Percentiles rank a stretch among this genome's conserved stretches.
Evolutionary conservation across 2,888 invertebrate genomes (phyloP).

Genomic region (Pristionchus exspectatus): DNA sequence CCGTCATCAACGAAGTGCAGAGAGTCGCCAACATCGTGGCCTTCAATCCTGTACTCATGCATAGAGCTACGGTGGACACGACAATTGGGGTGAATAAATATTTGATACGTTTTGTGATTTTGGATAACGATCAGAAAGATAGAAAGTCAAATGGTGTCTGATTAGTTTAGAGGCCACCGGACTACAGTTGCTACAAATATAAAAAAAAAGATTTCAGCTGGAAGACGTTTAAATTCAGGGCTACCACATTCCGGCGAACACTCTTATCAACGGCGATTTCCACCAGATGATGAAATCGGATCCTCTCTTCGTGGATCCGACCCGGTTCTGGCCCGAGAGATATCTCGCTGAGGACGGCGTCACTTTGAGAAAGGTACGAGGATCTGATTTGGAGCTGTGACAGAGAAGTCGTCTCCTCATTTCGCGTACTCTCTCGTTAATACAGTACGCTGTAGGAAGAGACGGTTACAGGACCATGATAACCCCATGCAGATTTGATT

Average conservation of each 20-base stretch:
- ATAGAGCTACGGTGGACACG: conserved; percentile 3
- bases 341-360: conserved; percentile 63
- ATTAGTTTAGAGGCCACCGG: no score
- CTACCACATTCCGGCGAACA: neutral
- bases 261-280: conserved; percentile 9
- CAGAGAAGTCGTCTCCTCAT: neutral
- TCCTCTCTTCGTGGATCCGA: conserved; percentile 58
- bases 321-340: conserved; percentile 65
- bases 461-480: no score
- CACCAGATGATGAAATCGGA: conserved; percentile 34
- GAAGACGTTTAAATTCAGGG: neutral
- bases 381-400: neutral
- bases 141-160: neutral
- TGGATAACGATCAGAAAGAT: neutral
- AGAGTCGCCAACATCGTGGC: conserved; percentile 28
- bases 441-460: no score
- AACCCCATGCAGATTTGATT: no score
- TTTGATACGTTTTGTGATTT: no score
- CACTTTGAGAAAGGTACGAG: conserved; percentile 61
- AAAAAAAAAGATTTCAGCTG: neutral
- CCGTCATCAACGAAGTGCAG: conserved; percentile 42
- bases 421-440: neutral
- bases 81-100: neutral
- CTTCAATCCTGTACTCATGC: neutral
- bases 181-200: neutral